Conservation (phyloP, 2,113 vertebrate species). For the Hemibagrus wyckioides region DNA sequence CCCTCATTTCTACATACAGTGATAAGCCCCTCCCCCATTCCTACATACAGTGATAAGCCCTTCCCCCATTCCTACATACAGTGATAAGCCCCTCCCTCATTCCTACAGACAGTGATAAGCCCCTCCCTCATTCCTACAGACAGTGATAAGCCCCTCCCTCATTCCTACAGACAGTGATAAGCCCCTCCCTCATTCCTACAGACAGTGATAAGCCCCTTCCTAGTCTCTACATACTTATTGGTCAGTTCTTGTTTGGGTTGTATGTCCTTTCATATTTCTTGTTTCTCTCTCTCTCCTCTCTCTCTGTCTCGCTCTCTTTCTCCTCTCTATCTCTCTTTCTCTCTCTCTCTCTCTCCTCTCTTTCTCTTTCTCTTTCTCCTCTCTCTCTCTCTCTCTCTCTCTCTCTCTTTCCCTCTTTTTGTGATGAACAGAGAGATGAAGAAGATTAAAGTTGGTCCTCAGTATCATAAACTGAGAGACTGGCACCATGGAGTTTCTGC, state of each 20-base stretch:
- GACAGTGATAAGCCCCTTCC: neutral
- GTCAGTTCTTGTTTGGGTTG: neutral
- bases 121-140: no score
- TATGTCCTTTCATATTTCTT: neutral
- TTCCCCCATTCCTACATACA: neutral
- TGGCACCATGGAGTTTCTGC: conserved; percentile 99
- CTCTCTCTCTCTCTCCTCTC: neutral
- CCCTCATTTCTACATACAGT: neutral
- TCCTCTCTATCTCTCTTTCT: neutral
- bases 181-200: neutral
- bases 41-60: no score
- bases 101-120: neutral
- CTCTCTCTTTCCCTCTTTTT: conserved; percentile 66
- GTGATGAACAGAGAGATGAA: conserved; percentile 77
- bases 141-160: neutral
- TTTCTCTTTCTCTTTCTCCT: conserved; percentile 25
- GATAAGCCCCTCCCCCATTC: neutral
- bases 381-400: conserved; percentile 51
- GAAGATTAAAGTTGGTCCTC: conserved; percentile 87
- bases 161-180: neutral
- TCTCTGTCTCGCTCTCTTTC: conserved; percentile 13
- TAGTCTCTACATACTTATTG: neutral
- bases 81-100: neutral
- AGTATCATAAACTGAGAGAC: conserved; percentile 94
- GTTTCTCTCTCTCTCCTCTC: neutral